phyloP scores from a whole-genome alignment of 2,888 invertebrate species.

The Metopia argyrocephala region DNA sequence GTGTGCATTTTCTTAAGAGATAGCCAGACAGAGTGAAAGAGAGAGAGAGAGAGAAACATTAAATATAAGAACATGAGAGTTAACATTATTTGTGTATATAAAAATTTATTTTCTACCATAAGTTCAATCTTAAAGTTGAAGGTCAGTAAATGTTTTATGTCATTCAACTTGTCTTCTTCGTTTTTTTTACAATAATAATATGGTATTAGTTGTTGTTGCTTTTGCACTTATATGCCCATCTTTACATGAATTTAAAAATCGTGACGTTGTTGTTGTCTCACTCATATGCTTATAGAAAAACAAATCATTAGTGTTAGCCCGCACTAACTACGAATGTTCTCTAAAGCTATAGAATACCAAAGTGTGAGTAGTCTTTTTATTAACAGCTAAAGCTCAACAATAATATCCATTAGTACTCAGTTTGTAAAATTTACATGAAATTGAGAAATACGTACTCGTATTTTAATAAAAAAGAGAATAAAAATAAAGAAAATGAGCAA shows the following conservation, averaged over 20 bases:
- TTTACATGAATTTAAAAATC: slow-evolving; percentile 14
- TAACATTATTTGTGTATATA: too few species aligned
- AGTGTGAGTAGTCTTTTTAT: too few species aligned
- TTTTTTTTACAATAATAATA: neutral
- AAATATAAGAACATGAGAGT: slow-evolving; percentile 21
- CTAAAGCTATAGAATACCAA: too few species aligned
- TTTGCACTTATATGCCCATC: neutral
- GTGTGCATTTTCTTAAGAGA: neutral
- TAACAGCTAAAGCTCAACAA: too few species aligned
- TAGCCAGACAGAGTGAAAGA: neutral
- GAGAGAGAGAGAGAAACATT: too few species aligned
- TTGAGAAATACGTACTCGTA: slow-evolving; percentile 30
- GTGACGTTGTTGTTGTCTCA: slow-evolving; percentile 47
- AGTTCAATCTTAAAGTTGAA: slow-evolving; percentile 78
- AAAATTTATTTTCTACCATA: slow-evolving; percentile 54
- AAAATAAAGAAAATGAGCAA: neutral
- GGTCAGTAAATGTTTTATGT: slow-evolving; percentile 79
- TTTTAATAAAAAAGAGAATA: slow-evolving; percentile 4
- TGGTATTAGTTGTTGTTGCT: slow-evolving; percentile 14
- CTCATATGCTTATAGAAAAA: slow-evolving; percentile 11
- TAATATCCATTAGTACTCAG: neutral
- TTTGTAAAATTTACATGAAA: neutral
- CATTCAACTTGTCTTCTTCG: slow-evolving; percentile 76
- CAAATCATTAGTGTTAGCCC: neutral
- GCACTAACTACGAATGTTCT: neutral